phyloP scores from a whole-genome alignment of 2,888 invertebrate genomes.

The Hemithea aestivaria region DNA sequence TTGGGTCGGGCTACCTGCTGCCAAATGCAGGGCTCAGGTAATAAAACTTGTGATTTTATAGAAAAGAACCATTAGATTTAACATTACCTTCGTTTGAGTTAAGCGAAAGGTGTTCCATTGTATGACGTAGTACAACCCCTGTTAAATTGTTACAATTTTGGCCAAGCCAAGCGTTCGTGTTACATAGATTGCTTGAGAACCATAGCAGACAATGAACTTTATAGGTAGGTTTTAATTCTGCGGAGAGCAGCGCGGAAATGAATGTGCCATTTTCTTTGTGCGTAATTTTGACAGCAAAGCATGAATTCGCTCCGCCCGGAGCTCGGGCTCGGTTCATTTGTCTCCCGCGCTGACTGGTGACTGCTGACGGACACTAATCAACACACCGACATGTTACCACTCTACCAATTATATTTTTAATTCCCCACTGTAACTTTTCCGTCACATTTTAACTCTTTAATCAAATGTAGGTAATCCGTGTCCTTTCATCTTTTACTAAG shows the following conservation, averaged over 20 bases:
- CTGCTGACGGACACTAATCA: slow-evolving; percentile 47
- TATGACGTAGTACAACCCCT: too few relatives aligned
- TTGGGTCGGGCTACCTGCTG: slow-evolving; percentile 54
- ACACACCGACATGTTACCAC: slow-evolving; percentile 26
- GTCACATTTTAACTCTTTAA: too few relatives aligned
- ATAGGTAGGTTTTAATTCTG: slow-evolving; percentile 5
- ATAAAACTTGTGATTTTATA: slow-evolving; percentile 11
- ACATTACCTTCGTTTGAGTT: slow-evolving; percentile 19
- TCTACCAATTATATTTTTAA: slow-evolving; percentile 5
- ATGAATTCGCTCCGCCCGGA: slow-evolving; percentile 27
- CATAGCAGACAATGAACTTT: slow-evolving; percentile 9
- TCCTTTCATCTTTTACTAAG: too few relatives aligned
- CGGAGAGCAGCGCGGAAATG: slow-evolving; percentile 27
- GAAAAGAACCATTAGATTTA: slow-evolving; percentile 6
- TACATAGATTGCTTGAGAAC: too few relatives aligned
- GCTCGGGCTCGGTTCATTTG: slow-evolving; percentile 38
- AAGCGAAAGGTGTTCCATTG: too few relatives aligned
- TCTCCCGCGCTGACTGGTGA: slow-evolving; percentile 37
- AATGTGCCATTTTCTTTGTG: slow-evolving; percentile 46
- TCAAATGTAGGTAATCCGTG: too few relatives aligned
- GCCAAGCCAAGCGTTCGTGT: too few relatives aligned
- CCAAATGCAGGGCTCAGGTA: slow-evolving; percentile 17
- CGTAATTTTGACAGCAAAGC: slow-evolving; percentile 40
- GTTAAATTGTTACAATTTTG: too few relatives aligned
- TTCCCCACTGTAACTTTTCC: too few relatives aligned